A percentile compares a stretch with the other conserved stretches of the same genome.
These are phyloP conservation scores for Philereme vetulata DNA, from an alignment of 2,888 invertebrate species.

Conservation along the genomic window DNA sequence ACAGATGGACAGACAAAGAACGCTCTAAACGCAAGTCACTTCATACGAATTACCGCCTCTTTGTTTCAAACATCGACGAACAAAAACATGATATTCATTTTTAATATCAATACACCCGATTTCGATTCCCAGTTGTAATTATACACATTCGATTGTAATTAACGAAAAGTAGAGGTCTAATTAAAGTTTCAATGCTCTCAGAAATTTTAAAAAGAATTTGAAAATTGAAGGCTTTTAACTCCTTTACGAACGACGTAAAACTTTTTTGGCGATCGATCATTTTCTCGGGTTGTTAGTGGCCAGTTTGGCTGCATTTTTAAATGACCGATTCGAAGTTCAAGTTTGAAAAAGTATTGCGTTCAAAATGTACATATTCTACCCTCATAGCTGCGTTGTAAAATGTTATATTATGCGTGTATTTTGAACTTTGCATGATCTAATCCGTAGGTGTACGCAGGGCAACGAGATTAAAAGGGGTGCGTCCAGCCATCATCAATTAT, in stretches of 20 bases:
- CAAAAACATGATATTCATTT: constrained; percentile 65
- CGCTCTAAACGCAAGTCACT: constrained; percentile 76
- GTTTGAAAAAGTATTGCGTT: constrained; percentile 22
- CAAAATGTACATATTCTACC: constrained; percentile 10
- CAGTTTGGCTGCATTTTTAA: constrained; percentile 36
- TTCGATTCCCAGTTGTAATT: constrained; percentile 68
- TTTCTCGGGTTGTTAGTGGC: constrained; percentile 39
- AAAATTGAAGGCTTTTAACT: constrained; percentile 48
- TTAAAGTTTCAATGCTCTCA: constrained; percentile 61
- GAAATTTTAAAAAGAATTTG: constrained; percentile 47
- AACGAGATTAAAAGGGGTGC: constrained; percentile 71
- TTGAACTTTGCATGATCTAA: constrained; percentile 27
- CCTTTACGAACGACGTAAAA: constrained; percentile 40
- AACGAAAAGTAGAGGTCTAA: constrained; percentile 63
- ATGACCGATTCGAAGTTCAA: constrained; percentile 31
- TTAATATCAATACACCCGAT: constrained; percentile 66
- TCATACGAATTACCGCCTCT: constrained; percentile 78
- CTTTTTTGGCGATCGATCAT: constrained; percentile 42
- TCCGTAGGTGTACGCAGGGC: constrained; percentile 38
- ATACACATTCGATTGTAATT: constrained; percentile 63
- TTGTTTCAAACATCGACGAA: constrained; percentile 74
- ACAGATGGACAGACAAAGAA: constrained; percentile 68
- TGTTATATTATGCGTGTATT: constrained; percentile 22
- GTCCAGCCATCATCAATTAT: constrained; percentile 73
- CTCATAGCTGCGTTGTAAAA: constrained; percentile 1